A percentile compares a stretch with the other conserved stretches of the same genome.
phyloP scores from a whole-genome alignment of 2,113 vertebrate species.

The Dicrurus megarhynchus region DNA sequence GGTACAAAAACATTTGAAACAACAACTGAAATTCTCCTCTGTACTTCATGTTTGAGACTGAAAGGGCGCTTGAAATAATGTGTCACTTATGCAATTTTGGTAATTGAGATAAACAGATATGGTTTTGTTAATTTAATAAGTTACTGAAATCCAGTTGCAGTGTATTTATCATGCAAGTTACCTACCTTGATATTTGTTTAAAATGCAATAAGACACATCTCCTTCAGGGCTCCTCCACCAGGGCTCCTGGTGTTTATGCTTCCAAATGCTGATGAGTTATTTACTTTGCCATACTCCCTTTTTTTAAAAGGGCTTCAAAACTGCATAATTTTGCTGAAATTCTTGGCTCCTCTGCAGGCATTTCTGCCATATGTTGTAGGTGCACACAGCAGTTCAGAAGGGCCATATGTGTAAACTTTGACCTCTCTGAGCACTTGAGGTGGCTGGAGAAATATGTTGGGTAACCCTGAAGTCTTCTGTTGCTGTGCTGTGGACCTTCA shows the following conservation, averaged over 20 bases:
- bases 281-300: neutral
- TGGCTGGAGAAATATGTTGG: neutral
- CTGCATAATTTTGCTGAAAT: neutral
- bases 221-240: neutral
- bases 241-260: slow-evolving; percentile 14
- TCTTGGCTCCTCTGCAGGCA: neutral
- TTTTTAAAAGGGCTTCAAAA: neutral
- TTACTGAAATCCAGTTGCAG: neutral
- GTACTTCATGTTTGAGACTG: neutral
- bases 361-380: neutral
- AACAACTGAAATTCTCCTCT: neutral
- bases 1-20: neutral
- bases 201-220: neutral
- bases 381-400: neutral
- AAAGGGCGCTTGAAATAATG: neutral
- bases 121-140: neutral
- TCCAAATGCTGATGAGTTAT: neutral
- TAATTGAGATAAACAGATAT: neutral
- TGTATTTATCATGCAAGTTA: neutral
- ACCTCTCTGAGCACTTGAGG: neutral
- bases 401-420: neutral
- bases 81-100: neutral
- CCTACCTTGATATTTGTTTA: neutral
- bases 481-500: neutral
- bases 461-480: neutral